phyloP scores from a whole-genome alignment of 2,113 vertebrate genomes.

The Columba janthina region DNA sequence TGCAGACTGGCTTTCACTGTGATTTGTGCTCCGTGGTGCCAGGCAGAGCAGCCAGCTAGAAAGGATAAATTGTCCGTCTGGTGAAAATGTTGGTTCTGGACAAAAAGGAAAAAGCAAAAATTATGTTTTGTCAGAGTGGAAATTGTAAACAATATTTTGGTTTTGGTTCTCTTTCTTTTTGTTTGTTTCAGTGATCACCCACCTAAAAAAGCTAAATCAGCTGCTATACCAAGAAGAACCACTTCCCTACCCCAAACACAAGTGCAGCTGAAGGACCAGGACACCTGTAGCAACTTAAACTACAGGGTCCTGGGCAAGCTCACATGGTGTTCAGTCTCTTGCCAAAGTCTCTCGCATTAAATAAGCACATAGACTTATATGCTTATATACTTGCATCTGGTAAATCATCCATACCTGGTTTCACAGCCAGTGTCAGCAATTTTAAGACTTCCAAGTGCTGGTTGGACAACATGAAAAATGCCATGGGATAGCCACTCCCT shows the following conservation, averaged over 20 bases:
- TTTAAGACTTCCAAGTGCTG: background rate
- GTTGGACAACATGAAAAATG: background rate
- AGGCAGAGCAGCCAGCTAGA: background rate
- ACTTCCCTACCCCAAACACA: accelerated
- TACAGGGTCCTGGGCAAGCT: background rate
- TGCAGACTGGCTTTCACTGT: background rate
- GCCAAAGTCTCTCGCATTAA: background rate
- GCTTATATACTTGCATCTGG: background rate
- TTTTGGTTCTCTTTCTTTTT: background rate
- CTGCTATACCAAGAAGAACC: background rate
- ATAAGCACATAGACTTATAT: background rate
- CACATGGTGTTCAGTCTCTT: accelerated
- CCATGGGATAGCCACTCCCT: background rate
- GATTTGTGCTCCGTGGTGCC: background rate
- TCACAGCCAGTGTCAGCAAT: background rate
- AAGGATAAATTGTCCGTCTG: background rate
- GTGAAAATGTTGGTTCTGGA: background rate
- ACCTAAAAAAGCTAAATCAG: background rate
- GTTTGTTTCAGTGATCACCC: background rate
- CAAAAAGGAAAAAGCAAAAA: background rate
- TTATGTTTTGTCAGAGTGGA: background rate
- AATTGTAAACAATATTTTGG: background rate
- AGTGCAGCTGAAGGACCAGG: background rate
- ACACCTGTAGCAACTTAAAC: background rate
- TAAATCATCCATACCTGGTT: background rate